Evolutionary conservation across 2,888 invertebrate genomes (phyloP).

Genomic region (Hemithea aestivaria): DNA sequence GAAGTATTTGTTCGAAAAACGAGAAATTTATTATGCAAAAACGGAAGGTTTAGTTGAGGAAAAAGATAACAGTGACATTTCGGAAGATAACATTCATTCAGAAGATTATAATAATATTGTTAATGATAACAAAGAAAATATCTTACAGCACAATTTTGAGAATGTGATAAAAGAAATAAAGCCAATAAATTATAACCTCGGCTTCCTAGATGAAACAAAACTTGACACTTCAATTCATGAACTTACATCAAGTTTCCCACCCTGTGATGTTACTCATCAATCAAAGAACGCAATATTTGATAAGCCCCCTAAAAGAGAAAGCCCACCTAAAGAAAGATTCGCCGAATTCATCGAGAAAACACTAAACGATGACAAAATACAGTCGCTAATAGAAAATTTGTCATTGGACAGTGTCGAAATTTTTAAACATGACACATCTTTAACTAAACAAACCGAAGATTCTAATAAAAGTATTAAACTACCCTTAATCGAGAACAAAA

Average conservation of each 20-base stretch:
- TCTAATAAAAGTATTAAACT: constrained; percentile 32
- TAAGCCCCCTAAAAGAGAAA: constrained; percentile 49
- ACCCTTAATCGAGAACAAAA: constrained; percentile 26
- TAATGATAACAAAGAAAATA: too few relatives aligned
- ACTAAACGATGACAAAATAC: constrained; percentile 66
- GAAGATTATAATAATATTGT: too few relatives aligned
- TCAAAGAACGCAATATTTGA: constrained; percentile 34
- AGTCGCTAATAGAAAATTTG: constrained; percentile 66
- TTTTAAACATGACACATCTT: constrained; percentile 32
- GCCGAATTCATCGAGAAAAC: constrained; percentile 70
- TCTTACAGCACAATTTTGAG: too few relatives aligned
- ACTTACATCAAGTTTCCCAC: constrained; percentile 1
- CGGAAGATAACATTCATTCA: too few relatives aligned
- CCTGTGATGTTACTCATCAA: constrained; percentile 26
- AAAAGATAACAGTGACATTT: not conserved
- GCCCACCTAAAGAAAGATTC: constrained; percentile 68
- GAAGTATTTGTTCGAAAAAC: constrained; percentile 50
- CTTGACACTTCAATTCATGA: not conserved
- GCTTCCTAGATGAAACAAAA: not conserved
- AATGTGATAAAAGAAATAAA: too few relatives aligned
- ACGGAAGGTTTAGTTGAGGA: constrained; percentile 12
- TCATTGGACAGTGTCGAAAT: constrained; percentile 54
- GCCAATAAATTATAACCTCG: too few relatives aligned
- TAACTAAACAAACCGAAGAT: constrained; percentile 24
- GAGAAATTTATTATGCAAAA: constrained; percentile 20